Evolutionary conservation across 2,797 vertebrate species (phyloP).

Genomic region (Myotis daubentonii): DNA sequence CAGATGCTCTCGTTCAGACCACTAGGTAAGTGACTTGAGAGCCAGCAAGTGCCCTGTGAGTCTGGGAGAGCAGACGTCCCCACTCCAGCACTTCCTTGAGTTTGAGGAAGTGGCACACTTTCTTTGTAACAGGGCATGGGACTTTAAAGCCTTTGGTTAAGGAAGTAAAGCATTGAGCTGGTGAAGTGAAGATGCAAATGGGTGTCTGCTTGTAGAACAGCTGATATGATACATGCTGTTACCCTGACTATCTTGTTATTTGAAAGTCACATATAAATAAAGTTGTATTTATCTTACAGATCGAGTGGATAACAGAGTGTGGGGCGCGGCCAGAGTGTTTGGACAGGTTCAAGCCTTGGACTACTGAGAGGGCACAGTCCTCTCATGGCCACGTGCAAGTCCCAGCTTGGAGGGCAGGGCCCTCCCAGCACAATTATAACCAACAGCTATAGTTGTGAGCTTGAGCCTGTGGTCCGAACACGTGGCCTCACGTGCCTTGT

Average conservation of each 20-base stretch:
- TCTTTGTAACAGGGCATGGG: not conserved
- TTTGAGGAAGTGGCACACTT: not conserved
- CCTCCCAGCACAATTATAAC: too few species aligned
- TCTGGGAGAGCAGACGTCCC: not conserved
- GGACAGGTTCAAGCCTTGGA: too few species aligned
- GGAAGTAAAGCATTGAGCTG: not conserved
- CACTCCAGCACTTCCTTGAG: not conserved
- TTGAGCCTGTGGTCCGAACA: too few species aligned
- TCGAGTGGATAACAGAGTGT: too few species aligned
- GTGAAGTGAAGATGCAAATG: not conserved
- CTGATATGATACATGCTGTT: accelerated
- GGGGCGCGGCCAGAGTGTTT: too few species aligned
- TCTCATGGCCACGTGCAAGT: too few species aligned
- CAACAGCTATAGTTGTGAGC: too few species aligned
- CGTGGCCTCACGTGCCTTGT: too few species aligned
- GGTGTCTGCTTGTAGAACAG: not conserved
- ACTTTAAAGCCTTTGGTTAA: not conserved
- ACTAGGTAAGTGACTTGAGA: not conserved
- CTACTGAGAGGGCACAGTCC: too few species aligned
- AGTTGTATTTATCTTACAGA: not conserved
- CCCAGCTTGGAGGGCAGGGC: too few species aligned
- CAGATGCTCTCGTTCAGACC: not conserved
- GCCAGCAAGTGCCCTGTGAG: not conserved
- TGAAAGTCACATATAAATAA: accelerated
- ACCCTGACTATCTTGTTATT: not conserved